A percentile compares a stretch with the other conserved stretches of the same genome.
These are phyloP conservation scores for Patella vulgata DNA, from an alignment of 1,140 invertebrate species.

Conservation along the genomic window DNA sequence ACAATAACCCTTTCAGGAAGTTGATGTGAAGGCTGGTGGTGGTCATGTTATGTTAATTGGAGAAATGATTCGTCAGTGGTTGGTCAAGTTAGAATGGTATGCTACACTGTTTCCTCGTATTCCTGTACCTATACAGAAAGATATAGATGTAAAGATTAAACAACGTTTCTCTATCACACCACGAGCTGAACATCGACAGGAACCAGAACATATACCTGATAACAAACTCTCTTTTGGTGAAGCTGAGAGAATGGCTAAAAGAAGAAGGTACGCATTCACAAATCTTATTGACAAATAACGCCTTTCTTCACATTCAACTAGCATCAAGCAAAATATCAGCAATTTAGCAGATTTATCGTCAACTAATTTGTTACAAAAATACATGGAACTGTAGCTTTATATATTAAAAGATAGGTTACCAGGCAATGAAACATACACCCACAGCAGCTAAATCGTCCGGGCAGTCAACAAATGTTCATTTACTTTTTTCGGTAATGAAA, in stretches of 20 bases:
- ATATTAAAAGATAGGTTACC: no score
- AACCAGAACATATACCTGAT: constrained; percentile 66
- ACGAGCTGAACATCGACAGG: constrained; percentile 11
- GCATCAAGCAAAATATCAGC: no score
- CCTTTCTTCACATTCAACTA: no score
- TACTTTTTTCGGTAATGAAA: no score
- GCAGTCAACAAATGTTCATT: no score
- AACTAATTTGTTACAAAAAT: no score
- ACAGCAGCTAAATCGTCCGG: no score
- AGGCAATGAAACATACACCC: no score
- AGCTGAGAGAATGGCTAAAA: constrained; percentile 57
- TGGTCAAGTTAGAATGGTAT: constrained; percentile 94
- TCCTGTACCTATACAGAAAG: constrained; percentile 97
- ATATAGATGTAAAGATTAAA: constrained; percentile 57
- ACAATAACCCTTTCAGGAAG: constrained; percentile 72
- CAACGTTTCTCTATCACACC: constrained; percentile 19
- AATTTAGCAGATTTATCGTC: no score
- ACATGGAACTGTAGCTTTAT: no score
- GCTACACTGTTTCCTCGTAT: constrained; percentile 98
- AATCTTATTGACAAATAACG: no score
- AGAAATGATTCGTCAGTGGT: constrained; percentile 90
- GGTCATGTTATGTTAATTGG: constrained; percentile 95
- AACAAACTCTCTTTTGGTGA: constrained; percentile 70
- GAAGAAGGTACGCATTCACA: no score
- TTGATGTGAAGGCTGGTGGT: constrained; percentile 97